Conservation (phyloP, 2,888 invertebrate genomes). For the Andrena marginata region DNA sequence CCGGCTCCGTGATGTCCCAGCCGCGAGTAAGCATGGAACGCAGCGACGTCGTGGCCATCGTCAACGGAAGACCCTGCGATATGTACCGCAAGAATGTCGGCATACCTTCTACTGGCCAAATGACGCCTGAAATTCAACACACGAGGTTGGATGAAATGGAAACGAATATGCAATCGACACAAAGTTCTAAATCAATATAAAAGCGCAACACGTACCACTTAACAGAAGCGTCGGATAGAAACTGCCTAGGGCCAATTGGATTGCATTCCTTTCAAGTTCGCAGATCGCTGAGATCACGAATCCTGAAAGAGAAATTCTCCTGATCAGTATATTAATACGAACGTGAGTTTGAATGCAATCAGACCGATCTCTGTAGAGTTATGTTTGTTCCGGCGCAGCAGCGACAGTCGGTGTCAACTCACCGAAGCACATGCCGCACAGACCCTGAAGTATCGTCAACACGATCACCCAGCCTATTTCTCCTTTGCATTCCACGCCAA, state of each 20-base stretch:
- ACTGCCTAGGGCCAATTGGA: slow-evolving; percentile 96
- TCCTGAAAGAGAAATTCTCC: slow-evolving; percentile 82
- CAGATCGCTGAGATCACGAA: slow-evolving; percentile 97
- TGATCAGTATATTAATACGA: not conserved
- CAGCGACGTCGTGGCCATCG: slow-evolving; percentile 96
- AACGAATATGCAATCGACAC: too few species aligned
- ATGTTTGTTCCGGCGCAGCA: not conserved
- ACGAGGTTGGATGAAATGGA: too few species aligned
- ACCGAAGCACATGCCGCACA: slow-evolving; percentile 99
- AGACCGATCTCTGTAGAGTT: not conserved
- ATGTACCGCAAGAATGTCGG: slow-evolving; percentile 93
- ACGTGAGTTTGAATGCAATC: not conserved
- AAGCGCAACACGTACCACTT: slow-evolving; percentile 86
- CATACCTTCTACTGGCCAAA: slow-evolving; percentile 99
- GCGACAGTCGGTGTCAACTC: slow-evolving; percentile 61
- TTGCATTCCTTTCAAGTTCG: slow-evolving; percentile 96
- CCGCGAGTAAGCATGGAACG: slow-evolving; percentile 95
- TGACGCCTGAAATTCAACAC: slow-evolving; percentile 89
- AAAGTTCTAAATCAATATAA: not conserved
- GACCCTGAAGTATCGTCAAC: slow-evolving; percentile 94
- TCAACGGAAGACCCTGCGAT: slow-evolving; percentile 93
- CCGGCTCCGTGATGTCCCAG: slow-evolving; percentile 92
- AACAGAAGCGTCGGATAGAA: slow-evolving; percentile 97
- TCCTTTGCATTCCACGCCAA: slow-evolving; percentile 95
- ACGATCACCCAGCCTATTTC: slow-evolving; percentile 94